Evolutionary conservation across 2,113 vertebrate species (phyloP), one percentile per base, ranked within the genome.

Genomic region (Erpornis zantholeuca): DNA sequence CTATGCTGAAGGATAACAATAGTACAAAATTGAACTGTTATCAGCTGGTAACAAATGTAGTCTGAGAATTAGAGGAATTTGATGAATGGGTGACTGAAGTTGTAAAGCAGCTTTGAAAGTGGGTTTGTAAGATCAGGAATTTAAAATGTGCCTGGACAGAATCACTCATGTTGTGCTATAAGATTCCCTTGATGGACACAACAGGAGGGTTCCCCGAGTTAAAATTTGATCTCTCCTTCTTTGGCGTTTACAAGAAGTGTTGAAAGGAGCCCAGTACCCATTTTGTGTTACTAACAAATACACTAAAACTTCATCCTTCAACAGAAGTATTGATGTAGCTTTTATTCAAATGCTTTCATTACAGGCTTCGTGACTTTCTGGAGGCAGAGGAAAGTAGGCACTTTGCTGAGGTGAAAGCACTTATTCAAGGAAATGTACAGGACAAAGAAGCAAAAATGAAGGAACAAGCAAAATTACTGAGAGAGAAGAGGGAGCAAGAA

Each of bases 351-450:
- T 49, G 22, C 57, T 85, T 65, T 90, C 63, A 11, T 93, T 82
- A 35, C 96, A 99, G 99, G 91, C 98, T 99, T 50, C 97, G 97
- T 22, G 93, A 93, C 24, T 95, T 99, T 83, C 82, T 99, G 96
- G 97, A 98, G 89, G 92, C 66, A 21, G 99, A 99, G 95, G 98
- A 99, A 90, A 96, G 73, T 33, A 97, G 95, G 10, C 96, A 98
- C 71, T 91, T 98, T 3, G 84, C 84, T 70, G 98, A 99, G 96
- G 90, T 99, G 95, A 96, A 98, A 27, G 78, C 82, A 11, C 97
- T 96, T 88, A 92, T 92, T 88, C 91, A 94, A 91, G 98, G 99
- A 97, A 98, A 98, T 0, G 54, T 59, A 3, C 77, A 96, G 90
- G 97, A 98, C 52, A 98, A 90, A 91, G 97, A 98, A 79, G 90